Conservation (phyloP, 2,888 invertebrate species). For the Gymnoscelis rufifasciata region DNA sequence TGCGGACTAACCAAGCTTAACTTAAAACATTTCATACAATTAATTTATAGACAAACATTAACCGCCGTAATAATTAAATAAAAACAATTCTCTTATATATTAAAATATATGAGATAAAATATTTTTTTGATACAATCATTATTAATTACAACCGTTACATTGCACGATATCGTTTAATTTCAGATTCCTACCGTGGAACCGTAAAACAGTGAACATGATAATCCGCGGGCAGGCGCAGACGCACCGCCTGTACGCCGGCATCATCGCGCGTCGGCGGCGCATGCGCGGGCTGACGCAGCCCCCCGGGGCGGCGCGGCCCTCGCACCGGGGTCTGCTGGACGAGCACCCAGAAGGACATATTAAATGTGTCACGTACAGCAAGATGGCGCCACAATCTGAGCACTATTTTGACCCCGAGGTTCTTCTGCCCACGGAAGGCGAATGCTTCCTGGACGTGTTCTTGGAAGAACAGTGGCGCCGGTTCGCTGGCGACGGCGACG, state of each 20-base stretch:
- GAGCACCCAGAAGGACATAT: slow-evolving; percentile 64
- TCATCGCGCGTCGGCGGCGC: slow-evolving; percentile 79
- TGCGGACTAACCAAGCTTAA: no score
- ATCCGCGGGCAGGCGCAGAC: slow-evolving; percentile 85
- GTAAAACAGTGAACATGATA: slow-evolving; percentile 81
- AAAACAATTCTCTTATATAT: no score
- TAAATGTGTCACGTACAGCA: slow-evolving; percentile 67
- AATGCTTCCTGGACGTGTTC: slow-evolving; percentile 82
- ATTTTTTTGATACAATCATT: no score
- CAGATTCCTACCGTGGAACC: slow-evolving; percentile 81
- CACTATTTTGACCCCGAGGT: slow-evolving; percentile 67
- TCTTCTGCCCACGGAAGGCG: slow-evolving; percentile 59
- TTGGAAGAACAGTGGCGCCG: slow-evolving; percentile 79
- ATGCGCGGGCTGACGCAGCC: slow-evolving; percentile 49
- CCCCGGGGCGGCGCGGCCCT: slow-evolving; percentile 47
- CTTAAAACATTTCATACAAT: no score
- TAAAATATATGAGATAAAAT: no score
- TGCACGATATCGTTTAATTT: background rate
- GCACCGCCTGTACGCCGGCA: slow-evolving; percentile 83
- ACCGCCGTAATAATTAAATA: no score
- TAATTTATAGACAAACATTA: no score
- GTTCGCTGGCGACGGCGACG: slow-evolving; percentile 57
- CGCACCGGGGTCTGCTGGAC: slow-evolving; percentile 49
- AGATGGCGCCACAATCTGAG: slow-evolving; percentile 45
- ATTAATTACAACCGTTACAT: no score